Conservation (phyloP, 2,888 invertebrate genomes). For the Oxytorus armatus region DNA sequence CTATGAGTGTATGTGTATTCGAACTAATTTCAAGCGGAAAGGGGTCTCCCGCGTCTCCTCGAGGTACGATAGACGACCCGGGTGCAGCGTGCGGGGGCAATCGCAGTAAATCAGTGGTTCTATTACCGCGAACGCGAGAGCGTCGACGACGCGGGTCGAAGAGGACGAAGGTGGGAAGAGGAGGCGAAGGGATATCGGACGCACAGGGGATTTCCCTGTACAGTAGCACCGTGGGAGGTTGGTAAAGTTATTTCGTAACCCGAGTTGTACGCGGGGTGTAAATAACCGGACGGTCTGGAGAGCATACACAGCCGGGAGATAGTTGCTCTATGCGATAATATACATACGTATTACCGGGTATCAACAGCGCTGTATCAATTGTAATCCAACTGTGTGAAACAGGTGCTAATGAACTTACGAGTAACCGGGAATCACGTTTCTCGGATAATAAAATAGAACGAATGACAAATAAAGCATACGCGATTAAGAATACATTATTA, state of each 20-base stretch:
- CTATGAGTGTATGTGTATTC: slow-evolving; percentile 41
- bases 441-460: background rate
- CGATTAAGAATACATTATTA: too few relatives aligned
- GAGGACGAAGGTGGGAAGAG: too few relatives aligned
- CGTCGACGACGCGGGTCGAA: slow-evolving; percentile 57
- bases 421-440: slow-evolving; percentile 4
- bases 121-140: slow-evolving; percentile 71
- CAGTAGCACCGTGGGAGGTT: slow-evolving; percentile 40
- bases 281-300: slow-evolving; percentile 67
- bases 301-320: too few relatives aligned
- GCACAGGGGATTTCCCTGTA: slow-evolving; percentile 25
- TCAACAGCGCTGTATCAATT: slow-evolving; percentile 21
- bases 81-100: slow-evolving; percentile 62
- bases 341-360: slow-evolving; percentile 23
- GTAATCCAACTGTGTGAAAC: slow-evolving; percentile 10
- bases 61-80: slow-evolving; percentile 64
- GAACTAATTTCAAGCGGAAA: slow-evolving; percentile 70
- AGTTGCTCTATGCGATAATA: too few relatives aligned
- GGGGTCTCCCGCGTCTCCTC: slow-evolving; percentile 60
- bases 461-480: background rate
- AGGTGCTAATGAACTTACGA: slow-evolving; percentile 17
- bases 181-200: too few relatives aligned
- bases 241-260: slow-evolving; percentile 60
- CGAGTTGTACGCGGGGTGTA: slow-evolving; percentile 65
- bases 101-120: slow-evolving; percentile 75